A percentile compares a stretch with the other conserved stretches of the same genome.
These are phyloP conservation scores for Spea hammondii DNA, from an alignment of 2,797 vertebrate genomes.

Conservation along the genomic window DNA sequence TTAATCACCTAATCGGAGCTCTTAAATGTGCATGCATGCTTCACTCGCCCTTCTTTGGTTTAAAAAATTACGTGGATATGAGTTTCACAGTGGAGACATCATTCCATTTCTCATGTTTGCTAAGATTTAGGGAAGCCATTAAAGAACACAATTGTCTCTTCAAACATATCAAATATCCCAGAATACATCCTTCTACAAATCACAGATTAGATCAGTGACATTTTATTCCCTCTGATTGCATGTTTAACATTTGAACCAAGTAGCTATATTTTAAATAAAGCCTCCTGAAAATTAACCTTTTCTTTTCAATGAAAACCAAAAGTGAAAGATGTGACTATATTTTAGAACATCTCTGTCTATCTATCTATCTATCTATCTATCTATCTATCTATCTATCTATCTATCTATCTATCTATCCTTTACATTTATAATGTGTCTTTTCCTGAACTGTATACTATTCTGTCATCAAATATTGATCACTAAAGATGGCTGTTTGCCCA, in stretches of 20 bases:
- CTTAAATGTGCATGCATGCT: conserved; percentile 77
- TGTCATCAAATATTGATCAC: conserved; percentile 71
- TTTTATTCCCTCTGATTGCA: conserved; percentile 71
- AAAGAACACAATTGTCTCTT: conserved; percentile 71
- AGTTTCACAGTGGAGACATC: conserved; percentile 69
- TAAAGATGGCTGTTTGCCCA: conserved; percentile 69
- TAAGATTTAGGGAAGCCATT: conserved; percentile 73
- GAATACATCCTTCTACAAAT: conserved; percentile 75
- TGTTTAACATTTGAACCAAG: conserved; percentile 67
- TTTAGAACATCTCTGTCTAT: conserved; percentile 56
- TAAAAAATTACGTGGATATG: conserved; percentile 74
- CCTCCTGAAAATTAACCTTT: conserved; percentile 58
- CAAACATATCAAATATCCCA: conserved; percentile 74
- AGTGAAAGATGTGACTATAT: conserved; percentile 69
- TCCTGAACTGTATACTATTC: conserved; percentile 65
- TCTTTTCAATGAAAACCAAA: conserved; percentile 66
- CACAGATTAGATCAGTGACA: conserved; percentile 74
- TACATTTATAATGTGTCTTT: conserved; percentile 35
- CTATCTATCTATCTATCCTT: conserved; percentile 18
- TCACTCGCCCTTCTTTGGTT: conserved; percentile 69
- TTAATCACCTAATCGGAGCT: conserved; percentile 76
- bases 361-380: conserved; percentile 30
- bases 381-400: conserved; percentile 9
- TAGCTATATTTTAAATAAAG: conserved; percentile 69
- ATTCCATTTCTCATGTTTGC: conserved; percentile 76